Conservation (phyloP, 2,888 invertebrate genomes). For the Dicranocentrus wangi region DNA sequence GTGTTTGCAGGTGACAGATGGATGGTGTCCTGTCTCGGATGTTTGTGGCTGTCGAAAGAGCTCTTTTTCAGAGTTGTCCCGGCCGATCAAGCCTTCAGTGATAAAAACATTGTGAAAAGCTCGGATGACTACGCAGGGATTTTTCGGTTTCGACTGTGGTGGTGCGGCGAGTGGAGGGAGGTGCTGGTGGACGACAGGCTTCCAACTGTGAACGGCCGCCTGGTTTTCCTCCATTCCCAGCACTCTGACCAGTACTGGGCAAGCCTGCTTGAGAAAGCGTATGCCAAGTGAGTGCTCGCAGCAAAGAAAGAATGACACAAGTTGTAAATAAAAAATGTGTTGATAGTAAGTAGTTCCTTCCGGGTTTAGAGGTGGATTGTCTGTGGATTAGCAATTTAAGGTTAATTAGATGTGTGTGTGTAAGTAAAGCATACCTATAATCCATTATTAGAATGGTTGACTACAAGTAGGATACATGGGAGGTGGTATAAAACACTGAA, state of each 20-base stretch:
- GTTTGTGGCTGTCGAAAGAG: conserved; percentile 88
- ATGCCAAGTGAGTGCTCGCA: conserved; percentile 84
- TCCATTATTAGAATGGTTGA: too few species aligned
- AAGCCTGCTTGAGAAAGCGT: conserved; percentile 91
- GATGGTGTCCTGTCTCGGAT: conserved; percentile 91
- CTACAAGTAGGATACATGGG: too few species aligned
- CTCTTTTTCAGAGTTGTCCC: conserved; percentile 93
- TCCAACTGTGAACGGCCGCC: conserved; percentile 88
- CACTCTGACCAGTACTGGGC: conserved; percentile 91
- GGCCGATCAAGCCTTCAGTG: conserved; percentile 87
- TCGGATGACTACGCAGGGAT: conserved; percentile 78
- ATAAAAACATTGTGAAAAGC: conserved; percentile 74
- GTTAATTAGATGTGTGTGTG: too few species aligned
- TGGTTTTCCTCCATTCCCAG: conserved; percentile 89
- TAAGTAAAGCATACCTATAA: too few species aligned
- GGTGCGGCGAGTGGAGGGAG: conserved; percentile 95
- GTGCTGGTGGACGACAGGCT: conserved; percentile 91
- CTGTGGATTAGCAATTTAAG: too few species aligned
- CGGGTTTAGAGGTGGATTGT: too few species aligned
- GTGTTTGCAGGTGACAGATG: conserved; percentile 87
- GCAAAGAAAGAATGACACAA: too few species aligned
- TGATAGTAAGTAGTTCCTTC: too few species aligned
- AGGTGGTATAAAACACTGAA: too few species aligned
- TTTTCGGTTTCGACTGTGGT: conserved; percentile 92
- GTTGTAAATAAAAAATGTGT: too few species aligned